Conservation (phyloP, 1,140 invertebrate species). For the Ips typographus region DNA sequence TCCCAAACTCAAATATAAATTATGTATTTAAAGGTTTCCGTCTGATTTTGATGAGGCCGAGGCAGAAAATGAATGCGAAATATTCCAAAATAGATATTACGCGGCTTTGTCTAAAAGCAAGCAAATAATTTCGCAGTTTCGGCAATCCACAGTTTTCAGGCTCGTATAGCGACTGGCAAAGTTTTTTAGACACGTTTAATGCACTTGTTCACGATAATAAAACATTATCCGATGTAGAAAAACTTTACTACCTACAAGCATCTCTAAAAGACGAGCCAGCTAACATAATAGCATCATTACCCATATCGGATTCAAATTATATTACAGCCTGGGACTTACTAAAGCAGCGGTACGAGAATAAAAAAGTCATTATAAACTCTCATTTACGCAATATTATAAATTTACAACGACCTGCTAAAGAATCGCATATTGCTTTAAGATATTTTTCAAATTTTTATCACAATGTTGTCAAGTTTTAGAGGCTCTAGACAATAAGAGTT, state of each 20-base stretch:
- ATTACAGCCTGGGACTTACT: conserved; percentile 19
- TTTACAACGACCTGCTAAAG: background rate
- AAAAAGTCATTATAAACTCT: conserved; percentile 25
- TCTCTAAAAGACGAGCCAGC: conserved; percentile 38
- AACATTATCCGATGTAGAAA: conserved; percentile 39
- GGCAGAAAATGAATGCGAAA: conserved; percentile 4
- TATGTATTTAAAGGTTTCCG: conserved; percentile 2
- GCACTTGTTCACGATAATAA: conserved; percentile 43
- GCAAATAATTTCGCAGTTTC: background rate
- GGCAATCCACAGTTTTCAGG: conserved; percentile 36
- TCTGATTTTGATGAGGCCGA: conserved; percentile 2
- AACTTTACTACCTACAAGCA: conserved; percentile 43
- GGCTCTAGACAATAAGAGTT: background rate
- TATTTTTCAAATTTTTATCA: conserved; percentile 15
- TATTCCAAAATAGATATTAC: conserved; percentile 16
- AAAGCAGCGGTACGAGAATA: conserved; percentile 24
- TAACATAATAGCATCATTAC: conserved; percentile 28
- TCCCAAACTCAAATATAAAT: conserved; percentile 20
- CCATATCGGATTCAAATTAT: conserved; percentile 18
- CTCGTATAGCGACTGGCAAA: conserved; percentile 43
- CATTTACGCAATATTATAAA: conserved; percentile 17
- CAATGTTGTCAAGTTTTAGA: background rate
- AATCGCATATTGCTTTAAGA: conserved; percentile 16
- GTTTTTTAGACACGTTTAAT: conserved; percentile 45
- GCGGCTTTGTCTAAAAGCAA: conserved; percentile 5